phyloP scores from a whole-genome alignment of 2,797 vertebrate species.

The Phoxinus dragarum region DNA sequence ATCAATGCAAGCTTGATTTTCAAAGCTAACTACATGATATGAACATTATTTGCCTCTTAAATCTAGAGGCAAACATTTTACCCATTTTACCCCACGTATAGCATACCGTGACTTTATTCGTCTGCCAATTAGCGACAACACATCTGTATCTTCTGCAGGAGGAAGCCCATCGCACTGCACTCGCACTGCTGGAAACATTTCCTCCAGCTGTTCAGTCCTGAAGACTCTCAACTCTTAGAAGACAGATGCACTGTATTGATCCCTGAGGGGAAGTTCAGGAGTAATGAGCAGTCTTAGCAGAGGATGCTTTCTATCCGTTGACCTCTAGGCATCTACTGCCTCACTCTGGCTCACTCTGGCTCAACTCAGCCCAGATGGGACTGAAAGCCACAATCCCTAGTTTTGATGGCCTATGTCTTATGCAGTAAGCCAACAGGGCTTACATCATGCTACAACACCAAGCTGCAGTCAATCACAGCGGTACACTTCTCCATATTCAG shows the following conservation, averaged over 20 bases:
- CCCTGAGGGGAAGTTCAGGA: constrained; percentile 10
- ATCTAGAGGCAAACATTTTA: not conserved
- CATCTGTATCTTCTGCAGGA: constrained; percentile 21
- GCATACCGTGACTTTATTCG: not conserved
- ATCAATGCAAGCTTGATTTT: not conserved
- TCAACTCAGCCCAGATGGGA: constrained; percentile 9
- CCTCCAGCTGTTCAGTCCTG: constrained; percentile 37
- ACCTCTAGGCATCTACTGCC: not conserved
- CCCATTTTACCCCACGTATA: not conserved
- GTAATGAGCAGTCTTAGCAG: constrained; percentile 34
- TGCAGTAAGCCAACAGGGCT: not conserved
- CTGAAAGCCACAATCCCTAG: constrained; percentile 10
- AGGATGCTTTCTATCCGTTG: constrained; percentile 7
- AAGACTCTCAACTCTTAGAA: constrained; percentile 20
- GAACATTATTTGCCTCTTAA: not conserved
- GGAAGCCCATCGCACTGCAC: constrained; percentile 56
- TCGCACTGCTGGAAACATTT: constrained; percentile 42
- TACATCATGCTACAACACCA: constrained; percentile 14
- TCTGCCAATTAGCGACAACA: constrained; percentile 27
- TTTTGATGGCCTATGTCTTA: constrained; percentile 7
- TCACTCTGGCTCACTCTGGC: not conserved
- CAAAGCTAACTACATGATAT: not conserved
- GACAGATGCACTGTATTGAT: constrained; percentile 30
- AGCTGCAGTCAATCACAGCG: constrained; percentile 20
- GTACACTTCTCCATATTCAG: constrained; percentile 25